Base-by-base conservation (phyloP, 2,888 invertebrate genomes). In the Rhynchonema sp. region DNA sequence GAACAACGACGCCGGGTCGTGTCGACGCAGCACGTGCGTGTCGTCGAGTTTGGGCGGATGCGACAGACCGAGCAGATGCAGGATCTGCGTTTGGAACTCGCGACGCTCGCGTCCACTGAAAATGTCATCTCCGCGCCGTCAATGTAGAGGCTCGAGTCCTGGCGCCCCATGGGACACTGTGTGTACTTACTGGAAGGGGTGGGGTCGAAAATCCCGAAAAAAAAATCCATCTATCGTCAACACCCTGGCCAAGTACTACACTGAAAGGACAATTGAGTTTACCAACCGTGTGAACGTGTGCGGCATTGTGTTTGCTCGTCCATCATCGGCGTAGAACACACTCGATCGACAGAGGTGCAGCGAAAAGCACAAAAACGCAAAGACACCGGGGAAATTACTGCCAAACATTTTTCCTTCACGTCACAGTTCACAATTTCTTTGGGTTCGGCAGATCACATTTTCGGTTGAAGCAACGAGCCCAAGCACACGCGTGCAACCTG, bases 321-420 rank as follows among this genome's bases (percentile, higher is more conserved):
- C 60, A 30, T 26, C 22, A 28, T 28, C 23, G 6, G 23, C 60
- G 60, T 60, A 60, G 46, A 46, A 61, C 23, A 23, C 58, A n/a
- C 30, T 20, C 23, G n/a, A 3, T n/a, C n/a, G n/a, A n/a, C n/a
- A n/a, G n/a, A n/a, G n/a, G n/a, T n/a, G n/a, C n/a, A n/a, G n/a
- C n/a, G n/a, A n/a, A n/a, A n/a, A n/a, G n/a, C n/a, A n/a, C n/a
- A n/a, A n/a, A n/a, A n/a, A n/a, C n/a, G n/a, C n/a, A 1, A 1
- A n/a, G 26, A 6, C 13, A 30, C 1, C 20, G 17, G 55, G 57
- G 23, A 23, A 25, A 23, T 9, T 59, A 6, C 2, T 28, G n/a
- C 28, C 29, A 30, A 30, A 23, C 28, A 30, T 27, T 27, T 57
- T 57, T 9, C n/a, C n/a, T 59, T 26, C 38, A 38, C 38, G 9